Evolutionary conservation across 2,797 vertebrate species (phyloP).

Genomic region (Pagetopsis macropterus): DNA sequence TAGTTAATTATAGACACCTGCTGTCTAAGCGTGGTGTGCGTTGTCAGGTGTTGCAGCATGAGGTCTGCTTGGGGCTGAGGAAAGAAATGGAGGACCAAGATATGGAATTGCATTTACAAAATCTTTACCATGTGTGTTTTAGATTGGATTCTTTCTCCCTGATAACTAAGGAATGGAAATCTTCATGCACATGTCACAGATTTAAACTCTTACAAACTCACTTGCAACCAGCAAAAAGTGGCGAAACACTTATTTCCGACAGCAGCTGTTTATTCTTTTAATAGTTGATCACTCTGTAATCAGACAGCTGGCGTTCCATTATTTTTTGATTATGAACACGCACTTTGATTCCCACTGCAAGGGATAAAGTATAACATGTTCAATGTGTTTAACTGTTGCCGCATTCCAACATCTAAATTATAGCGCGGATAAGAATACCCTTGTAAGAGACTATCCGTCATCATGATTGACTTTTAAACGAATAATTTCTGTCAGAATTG

Average conservation of each 20-base stretch:
- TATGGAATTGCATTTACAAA: slow-evolving; percentile 54
- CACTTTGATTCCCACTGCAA: neutral
- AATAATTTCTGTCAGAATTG: neutral
- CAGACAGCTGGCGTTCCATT: neutral
- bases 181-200: neutral
- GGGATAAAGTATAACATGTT: neutral
- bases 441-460: neutral
- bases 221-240: neutral
- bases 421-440: neutral
- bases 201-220: slow-evolving; percentile 6
- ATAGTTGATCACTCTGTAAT: neutral
- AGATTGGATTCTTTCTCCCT: slow-evolving; percentile 11
- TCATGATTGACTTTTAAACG: neutral
- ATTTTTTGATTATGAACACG: neutral
- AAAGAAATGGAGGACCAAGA: slow-evolving; percentile 47
- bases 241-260: slow-evolving; percentile 5
- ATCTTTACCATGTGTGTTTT: slow-evolving; percentile 73
- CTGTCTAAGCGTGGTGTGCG: slow-evolving; percentile 79
- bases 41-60: slow-evolving; percentile 84
- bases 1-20: slow-evolving; percentile 87
- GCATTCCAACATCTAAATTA: neutral
- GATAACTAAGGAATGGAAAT: slow-evolving; percentile 24
- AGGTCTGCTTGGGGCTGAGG: slow-evolving; percentile 62
- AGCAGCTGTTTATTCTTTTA: neutral
- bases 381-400: neutral